Evolutionary conservation across 2,888 invertebrate genomes (phyloP), one percentile per base, ranked within the genome.

Genomic region (Macaria notata): DNA sequence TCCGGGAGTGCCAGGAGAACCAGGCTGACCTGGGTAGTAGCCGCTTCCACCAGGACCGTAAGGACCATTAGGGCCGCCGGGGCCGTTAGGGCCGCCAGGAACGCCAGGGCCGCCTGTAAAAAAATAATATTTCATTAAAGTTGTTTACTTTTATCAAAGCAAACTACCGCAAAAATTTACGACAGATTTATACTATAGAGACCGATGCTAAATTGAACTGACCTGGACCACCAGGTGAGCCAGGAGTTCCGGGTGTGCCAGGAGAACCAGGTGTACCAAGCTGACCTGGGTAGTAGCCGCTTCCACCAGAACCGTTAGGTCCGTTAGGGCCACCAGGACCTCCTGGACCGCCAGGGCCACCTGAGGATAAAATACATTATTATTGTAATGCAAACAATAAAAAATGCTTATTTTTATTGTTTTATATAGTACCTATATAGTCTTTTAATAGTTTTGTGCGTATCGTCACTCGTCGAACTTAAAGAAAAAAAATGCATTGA

Each of bases 11-110:
- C 56, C 57, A 1, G 66, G 70, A 36, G 50, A 46, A 43, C 75
- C 65, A 43, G 66, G 66, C 39, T 59, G 49, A 30, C 68, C 68
- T 50, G 87, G 89, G 39, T 72, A 77, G 51, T 62, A 62, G 4
- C 57, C 53, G 29, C 53, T 64, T 8, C 58, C 33, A 3, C 57
- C 59, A 5, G 68, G 64, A 36, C 59, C 49, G 38, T 72, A 72
- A 9, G 83, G 73, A 0, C 64, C 61, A 3, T 45, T 9, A 7
- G 70, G 66, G 0, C 68, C 69, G 8, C 56, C 56, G 19, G 38
- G 48, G 29, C 54, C 61, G 6, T 30, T 6, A 4, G 72, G 63
- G 7, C 69, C 70, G 50, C 66, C 69, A 38, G 70, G 67, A 0
- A 54, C 59, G 30, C 74, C 75, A 53, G 76, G 72, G 1, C 62